Base-by-base conservation (phyloP, 2,113 vertebrate species). In the Paramisgurnus dabryanus region DNA sequence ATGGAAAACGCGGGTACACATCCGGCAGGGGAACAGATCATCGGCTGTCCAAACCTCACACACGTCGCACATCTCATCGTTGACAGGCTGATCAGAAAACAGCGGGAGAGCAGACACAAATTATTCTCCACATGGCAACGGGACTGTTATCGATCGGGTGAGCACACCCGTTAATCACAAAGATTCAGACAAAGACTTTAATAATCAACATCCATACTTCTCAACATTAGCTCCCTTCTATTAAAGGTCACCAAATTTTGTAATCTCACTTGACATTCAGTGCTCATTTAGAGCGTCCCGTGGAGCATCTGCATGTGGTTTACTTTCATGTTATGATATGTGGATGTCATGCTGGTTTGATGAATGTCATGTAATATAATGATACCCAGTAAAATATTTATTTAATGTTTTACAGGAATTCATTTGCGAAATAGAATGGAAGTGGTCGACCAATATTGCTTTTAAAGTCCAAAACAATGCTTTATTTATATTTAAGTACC, bases 1-100 rank as follows among this genome's bases (percentile, higher is more conserved):
- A 0, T 99, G 97, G 61, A 98, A 98, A 71, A 98, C 95, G 11
- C 95, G 92, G 4, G 93, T 95, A 86, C 97, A 99, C 85, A 95
- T 80, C 43, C 95, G 92, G 89, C 97, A 99, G 0, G 97, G 96
- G 79, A 95, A 96, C 77, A 99, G 93, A 89, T 95, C 97, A 34
- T 99, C 96, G 0, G 97, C 97, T 0, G 97, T 99, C 97, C 97
- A 98, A 78, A 98, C 97, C 89, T 98, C 97, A 0, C 97, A 98
- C 81, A 99, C 94, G 12, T 99, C 96, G 0, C 97, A 98, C 93
- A 98, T 98, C 90, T 98, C 96, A 0, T 96, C 96, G 0, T 93
- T 95, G 57, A 89, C 60, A 4, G 96, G 93, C 97, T 99, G 90
- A 45, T 3, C 5, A 60, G 11, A 57, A 49, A 58, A 75, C 12